phyloP scores from a whole-genome alignment of 1,140 invertebrate species.

The Drosophila obscura region DNA sequence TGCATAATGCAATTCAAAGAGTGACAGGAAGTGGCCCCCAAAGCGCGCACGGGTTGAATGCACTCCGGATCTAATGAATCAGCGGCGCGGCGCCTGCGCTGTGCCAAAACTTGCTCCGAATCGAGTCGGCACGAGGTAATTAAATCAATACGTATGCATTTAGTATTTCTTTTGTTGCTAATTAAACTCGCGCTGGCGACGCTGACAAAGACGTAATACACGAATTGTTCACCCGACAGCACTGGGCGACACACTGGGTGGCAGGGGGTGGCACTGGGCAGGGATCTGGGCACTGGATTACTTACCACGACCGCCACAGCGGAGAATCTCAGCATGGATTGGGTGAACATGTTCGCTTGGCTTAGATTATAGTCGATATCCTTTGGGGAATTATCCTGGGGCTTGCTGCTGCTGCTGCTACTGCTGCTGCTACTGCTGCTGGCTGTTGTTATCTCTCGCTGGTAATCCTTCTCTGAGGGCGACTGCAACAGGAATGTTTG shows the following conservation, averaged over 20 bases:
- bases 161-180: not conserved
- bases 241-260: slow-evolving; percentile 5
- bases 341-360: slow-evolving; percentile 63
- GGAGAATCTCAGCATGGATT: slow-evolving; percentile 59
- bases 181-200: too few relatives aligned
- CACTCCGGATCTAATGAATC: slow-evolving; percentile 13
- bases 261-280: slow-evolving; percentile 19
- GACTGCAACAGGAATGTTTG: slow-evolving; percentile 83
- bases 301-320: slow-evolving; percentile 68
- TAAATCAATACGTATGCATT: not conserved
- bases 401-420: slow-evolving; percentile 18
- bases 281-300: slow-evolving; percentile 21
- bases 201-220: too few relatives aligned
- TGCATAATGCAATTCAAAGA: not conserved
- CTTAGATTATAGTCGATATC: slow-evolving; percentile 24
- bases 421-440: not conserved
- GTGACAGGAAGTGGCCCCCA: slow-evolving; percentile 5
- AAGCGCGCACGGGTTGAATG: slow-evolving; percentile 10
- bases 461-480: slow-evolving; percentile 64
- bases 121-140: not conserved
- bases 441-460: not conserved
- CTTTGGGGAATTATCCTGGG: slow-evolving; percentile 40
- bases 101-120: slow-evolving; percentile 9
- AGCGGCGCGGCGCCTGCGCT: not conserved
- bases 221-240: not conserved